These are phyloP conservation scores for Smittia aterrima DNA, from an alignment of 2,888 invertebrate species.

Conservation along the genomic window DNA sequence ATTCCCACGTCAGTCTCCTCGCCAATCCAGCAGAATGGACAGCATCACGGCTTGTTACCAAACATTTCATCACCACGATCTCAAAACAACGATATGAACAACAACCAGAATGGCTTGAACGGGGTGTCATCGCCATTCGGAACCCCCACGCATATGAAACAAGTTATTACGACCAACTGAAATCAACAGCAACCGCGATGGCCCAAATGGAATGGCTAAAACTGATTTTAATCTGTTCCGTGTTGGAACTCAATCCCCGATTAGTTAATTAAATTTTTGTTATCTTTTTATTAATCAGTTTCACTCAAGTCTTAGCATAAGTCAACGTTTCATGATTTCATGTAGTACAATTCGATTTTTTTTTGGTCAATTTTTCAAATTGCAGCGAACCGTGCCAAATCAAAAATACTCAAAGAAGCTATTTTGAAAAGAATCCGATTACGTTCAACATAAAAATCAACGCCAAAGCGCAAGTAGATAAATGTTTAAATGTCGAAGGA, in stretches of 20 bases:
- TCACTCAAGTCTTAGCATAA: background rate
- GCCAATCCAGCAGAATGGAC: conserved; percentile 30
- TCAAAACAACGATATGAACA: conserved; percentile 35
- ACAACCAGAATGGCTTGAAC: conserved; percentile 43
- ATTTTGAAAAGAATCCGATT: no score
- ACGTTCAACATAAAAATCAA: no score
- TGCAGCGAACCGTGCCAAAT: conserved; percentile 34
- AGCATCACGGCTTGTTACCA: conserved; percentile 25
- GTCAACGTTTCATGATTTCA: background rate
- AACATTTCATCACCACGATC: conserved; percentile 28
- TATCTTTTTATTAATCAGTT: background rate
- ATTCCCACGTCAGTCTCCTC: conserved; percentile 32
- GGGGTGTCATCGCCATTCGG: conserved; percentile 49
- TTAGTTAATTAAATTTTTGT: conserved; percentile 23
- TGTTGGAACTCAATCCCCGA: background rate
- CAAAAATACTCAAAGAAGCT: conserved; percentile 21
- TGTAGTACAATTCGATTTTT: background rate
- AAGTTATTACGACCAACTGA: conserved; percentile 37
- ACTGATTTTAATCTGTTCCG: background rate
- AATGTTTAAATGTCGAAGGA: no score
- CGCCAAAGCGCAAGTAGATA: no score
- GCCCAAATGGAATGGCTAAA: conserved; percentile 39
- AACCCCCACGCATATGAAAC: conserved; percentile 52
- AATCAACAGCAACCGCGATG: conserved; percentile 33
- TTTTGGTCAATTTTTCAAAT: conserved; percentile 9